These are phyloP conservation scores for Pygocentrus nattereri DNA, from an alignment of 2,797 vertebrate genomes.

Conservation along the genomic window DNA sequence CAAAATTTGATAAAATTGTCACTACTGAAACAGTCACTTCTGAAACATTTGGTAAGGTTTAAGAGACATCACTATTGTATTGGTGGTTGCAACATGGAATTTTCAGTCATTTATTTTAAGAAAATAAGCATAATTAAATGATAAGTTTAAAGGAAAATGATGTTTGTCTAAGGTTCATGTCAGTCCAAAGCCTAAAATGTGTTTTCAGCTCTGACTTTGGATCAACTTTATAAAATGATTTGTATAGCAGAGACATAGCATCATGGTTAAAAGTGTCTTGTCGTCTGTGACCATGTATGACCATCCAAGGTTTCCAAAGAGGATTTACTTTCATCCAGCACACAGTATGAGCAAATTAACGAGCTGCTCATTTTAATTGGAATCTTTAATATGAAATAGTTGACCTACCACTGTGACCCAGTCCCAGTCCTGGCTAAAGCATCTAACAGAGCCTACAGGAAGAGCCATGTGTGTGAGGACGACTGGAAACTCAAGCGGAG, in stretches of 20 bases:
- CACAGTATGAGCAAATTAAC: background rate
- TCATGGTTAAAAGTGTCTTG: background rate
- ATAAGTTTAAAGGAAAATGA: too few species aligned
- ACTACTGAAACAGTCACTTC: too few species aligned
- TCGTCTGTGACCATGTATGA: background rate
- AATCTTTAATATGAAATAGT: background rate
- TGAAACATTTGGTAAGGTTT: too few species aligned
- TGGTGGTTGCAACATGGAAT: too few species aligned
- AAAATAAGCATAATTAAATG: too few species aligned
- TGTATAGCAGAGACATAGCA: background rate
- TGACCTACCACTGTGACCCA: constrained; percentile 19
- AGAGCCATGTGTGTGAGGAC: constrained; percentile 38
- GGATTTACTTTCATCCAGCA: background rate
- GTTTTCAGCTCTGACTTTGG: too few species aligned
- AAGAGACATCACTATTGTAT: too few species aligned
- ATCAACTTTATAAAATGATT: too few species aligned
- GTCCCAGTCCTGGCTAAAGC: constrained; percentile 7
- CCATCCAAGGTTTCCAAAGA: background rate
- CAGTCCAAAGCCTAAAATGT: too few species aligned
- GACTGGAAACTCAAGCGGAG: constrained; percentile 46
- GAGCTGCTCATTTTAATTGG: background rate
- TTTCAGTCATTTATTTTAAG: too few species aligned
- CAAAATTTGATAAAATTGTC: too few species aligned
- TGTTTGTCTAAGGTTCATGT: too few species aligned
- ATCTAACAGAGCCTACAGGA: constrained; percentile 46